A percentile compares a stretch with the other conserved stretches of the same genome.
Evolutionary conservation across 2,113 vertebrate genomes (phyloP).

Genomic region (Bolborhynchus lineola): DNA sequence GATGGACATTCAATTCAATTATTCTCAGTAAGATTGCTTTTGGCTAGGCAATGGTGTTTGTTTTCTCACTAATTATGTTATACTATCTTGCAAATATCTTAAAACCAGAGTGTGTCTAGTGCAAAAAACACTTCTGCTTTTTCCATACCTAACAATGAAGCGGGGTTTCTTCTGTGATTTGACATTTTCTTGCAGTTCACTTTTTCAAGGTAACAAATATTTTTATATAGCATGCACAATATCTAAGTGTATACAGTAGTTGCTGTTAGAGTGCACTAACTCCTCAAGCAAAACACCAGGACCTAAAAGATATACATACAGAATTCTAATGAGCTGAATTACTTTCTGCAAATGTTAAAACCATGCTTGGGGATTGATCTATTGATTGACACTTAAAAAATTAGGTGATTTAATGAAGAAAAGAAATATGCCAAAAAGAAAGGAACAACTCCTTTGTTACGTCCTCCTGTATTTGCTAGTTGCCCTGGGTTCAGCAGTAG

Average conservation of each 20-base stretch:
- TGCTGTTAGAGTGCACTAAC: neutral
- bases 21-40: conserved; percentile 44
- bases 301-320: neutral
- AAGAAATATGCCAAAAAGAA: neutral
- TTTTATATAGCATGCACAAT: neutral
- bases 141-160: neutral
- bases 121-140: neutral
- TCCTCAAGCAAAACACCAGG: neutral
- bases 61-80: conserved; percentile 9
- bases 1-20: conserved; percentile 55
- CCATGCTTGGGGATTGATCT: neutral
- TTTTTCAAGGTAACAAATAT: neutral
- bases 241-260: neutral
- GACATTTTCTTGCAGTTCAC: neutral
- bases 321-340: neutral
- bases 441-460: neutral
- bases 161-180: neutral
- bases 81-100: neutral
- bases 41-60: neutral
- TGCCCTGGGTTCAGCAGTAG: too few species aligned
- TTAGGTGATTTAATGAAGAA: neutral
- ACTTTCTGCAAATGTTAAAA: neutral
- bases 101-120: neutral
- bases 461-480: neutral
- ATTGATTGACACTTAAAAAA: neutral